Conservation (phyloP, 2,113 vertebrate genomes). For the Clarias magur region DNA sequence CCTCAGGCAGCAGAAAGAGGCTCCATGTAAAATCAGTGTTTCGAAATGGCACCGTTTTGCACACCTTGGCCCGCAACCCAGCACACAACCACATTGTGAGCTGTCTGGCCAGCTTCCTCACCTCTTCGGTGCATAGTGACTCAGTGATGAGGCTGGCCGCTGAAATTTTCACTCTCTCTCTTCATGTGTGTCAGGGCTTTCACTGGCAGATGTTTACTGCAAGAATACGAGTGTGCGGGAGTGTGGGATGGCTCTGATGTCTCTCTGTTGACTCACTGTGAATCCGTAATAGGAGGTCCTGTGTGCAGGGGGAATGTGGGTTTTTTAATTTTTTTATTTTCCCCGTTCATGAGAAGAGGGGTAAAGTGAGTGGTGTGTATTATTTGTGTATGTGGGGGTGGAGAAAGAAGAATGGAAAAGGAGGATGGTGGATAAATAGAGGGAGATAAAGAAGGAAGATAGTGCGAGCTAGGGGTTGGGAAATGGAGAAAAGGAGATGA, state of each 20-base stretch:
- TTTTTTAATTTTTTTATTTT: neutral
- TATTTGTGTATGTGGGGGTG: neutral
- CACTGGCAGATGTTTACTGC: constrained; percentile 45
- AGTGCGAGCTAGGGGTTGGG: too few relatives aligned
- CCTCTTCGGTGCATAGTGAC: neutral
- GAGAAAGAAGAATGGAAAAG: neutral
- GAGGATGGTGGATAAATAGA: neutral
- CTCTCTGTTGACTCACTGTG: constrained; percentile 34
- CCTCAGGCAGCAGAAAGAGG: neutral
- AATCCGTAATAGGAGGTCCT: constrained; percentile 29
- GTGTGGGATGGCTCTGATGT: constrained; percentile 28
- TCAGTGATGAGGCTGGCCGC: neutral
- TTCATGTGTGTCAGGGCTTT: constrained; percentile 40
- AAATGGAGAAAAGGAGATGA: neutral
- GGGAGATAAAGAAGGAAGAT: neutral
- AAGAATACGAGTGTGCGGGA: neutral
- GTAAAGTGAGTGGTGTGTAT: neutral
- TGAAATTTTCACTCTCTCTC: neutral
- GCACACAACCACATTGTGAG: neutral
- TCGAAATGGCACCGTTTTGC: neutral
- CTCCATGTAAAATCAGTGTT: neutral
- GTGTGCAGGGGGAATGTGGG: neutral
- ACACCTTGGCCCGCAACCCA: neutral
- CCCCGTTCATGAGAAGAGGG: neutral
- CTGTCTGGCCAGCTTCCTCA: neutral